phyloP scores from a whole-genome alignment of 2,113 vertebrate species.

The Tinamus guttatus region DNA sequence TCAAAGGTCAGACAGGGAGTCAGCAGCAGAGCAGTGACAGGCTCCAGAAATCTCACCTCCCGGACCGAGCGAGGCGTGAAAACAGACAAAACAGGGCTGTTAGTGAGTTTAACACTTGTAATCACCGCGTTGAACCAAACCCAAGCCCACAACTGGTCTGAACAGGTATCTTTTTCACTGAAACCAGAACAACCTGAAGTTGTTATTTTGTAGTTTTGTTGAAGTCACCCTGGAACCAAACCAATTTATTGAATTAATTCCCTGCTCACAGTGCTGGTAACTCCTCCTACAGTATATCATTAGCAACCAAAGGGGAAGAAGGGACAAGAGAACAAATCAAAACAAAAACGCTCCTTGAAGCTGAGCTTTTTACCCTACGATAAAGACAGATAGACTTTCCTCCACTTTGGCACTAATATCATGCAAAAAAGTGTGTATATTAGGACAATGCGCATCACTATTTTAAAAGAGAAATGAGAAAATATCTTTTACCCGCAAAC shows the following conservation, averaged over 20 bases:
- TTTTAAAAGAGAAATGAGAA: not conserved
- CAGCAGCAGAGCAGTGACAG: not conserved
- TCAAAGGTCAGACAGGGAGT: not conserved
- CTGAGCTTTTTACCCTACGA: not conserved
- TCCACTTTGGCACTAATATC: not conserved
- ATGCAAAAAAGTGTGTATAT: not conserved
- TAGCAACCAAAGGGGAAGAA: not conserved
- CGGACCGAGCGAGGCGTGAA: not conserved
- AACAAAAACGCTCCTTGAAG: not conserved
- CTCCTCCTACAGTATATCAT: not conserved
- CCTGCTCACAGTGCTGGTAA: not conserved
- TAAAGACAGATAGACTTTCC: not conserved
- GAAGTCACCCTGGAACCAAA: slow-evolving; percentile 31
- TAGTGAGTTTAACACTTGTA: not conserved
- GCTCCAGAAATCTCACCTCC: not conserved
- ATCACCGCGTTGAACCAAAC: not conserved
- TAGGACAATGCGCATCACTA: not conserved
- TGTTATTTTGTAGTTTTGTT: slow-evolving; percentile 23
- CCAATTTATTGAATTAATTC: slow-evolving; percentile 18
- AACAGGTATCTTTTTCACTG: slow-evolving; percentile 23
- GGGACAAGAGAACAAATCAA: not conserved
- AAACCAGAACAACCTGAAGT: slow-evolving; percentile 61
- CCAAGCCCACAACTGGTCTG: slow-evolving; percentile 31
- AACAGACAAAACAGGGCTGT: not conserved
- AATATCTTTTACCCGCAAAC: not conserved